These are phyloP conservation scores for Sminthopsis crassicaudata DNA, from an alignment of 2,113 vertebrate species.

Conservation along the genomic window DNA sequence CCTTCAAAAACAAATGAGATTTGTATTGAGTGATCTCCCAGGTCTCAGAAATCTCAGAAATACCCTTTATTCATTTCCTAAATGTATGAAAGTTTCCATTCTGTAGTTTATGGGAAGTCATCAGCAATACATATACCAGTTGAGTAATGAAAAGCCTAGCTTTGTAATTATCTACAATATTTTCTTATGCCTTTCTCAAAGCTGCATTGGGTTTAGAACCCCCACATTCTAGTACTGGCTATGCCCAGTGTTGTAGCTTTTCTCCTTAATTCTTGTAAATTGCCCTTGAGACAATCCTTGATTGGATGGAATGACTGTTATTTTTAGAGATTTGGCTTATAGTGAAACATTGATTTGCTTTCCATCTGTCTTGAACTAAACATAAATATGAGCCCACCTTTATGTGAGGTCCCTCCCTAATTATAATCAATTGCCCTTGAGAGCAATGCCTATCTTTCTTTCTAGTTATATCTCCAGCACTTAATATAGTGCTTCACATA, in stretches of 20 bases:
- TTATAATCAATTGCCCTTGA: neutral
- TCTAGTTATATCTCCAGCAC: neutral
- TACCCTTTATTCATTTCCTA: neutral
- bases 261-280: conserved; percentile 9
- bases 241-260: neutral
- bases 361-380: neutral
- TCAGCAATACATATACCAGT: neutral
- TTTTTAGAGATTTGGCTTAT: neutral
- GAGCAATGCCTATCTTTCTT: neutral
- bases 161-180: neutral
- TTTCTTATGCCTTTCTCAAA: neutral
- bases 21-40: neutral
- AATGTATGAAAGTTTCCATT: neutral
- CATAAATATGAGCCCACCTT: neutral
- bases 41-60: neutral
- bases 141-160: neutral
- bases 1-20: neutral
- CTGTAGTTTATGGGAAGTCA: neutral
- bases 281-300: neutral
- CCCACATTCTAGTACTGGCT: neutral
- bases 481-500: neutral
- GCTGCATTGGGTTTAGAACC: neutral
- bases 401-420: neutral
- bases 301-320: neutral
- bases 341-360: neutral